These are phyloP conservation scores for Drosophila limbata DNA, from an alignment of 2,888 invertebrate species.

Conservation along the genomic window DNA sequence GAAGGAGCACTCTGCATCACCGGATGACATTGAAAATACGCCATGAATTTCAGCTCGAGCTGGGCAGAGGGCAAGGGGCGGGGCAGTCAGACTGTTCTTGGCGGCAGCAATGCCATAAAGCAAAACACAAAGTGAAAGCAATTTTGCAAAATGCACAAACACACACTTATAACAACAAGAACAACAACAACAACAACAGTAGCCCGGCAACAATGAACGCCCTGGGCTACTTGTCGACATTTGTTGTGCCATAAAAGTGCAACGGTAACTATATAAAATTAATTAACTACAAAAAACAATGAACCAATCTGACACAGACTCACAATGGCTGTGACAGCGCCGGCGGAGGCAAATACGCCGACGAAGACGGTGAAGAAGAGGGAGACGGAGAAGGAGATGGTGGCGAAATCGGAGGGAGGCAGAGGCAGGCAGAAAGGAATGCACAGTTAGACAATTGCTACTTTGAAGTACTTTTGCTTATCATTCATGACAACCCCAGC, in stretches of 20 bases:
- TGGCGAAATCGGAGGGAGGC: neutral
- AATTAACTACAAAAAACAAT: slow-evolving; percentile 72
- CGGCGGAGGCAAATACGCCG: neutral
- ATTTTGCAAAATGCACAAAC: slow-evolving; percentile 47
- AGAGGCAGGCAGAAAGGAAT: neutral
- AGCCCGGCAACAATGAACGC: slow-evolving; percentile 28
- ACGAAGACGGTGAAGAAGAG: neutral
- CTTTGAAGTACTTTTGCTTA: slow-evolving; percentile 63
- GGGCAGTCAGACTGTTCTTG: slow-evolving; percentile 7
- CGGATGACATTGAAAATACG: slow-evolving; percentile 20
- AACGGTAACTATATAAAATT: slow-evolving; percentile 71
- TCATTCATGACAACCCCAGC: slow-evolving; percentile 53
- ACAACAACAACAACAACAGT: slow-evolving; percentile 17
- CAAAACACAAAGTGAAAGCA: slow-evolving; percentile 41
- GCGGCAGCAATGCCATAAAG: slow-evolving; percentile 31
- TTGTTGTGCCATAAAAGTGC: slow-evolving; percentile 67
- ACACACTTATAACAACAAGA: slow-evolving; percentile 29
- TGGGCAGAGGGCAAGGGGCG: neutral
- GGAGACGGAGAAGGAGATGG: too few species aligned
- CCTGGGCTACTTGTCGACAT: slow-evolving; percentile 32
- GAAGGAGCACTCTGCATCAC: neutral
- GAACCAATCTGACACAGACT: slow-evolving; percentile 47
- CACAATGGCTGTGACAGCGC: slow-evolving; percentile 29
- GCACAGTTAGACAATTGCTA: slow-evolving; percentile 27
- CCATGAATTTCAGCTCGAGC: slow-evolving; percentile 9